A percentile compares a stretch with the other conserved stretches of the same genome.
Evolutionary conservation across 2,888 invertebrate genomes (phyloP).

Genomic region (Strigamia maritima): DNA sequence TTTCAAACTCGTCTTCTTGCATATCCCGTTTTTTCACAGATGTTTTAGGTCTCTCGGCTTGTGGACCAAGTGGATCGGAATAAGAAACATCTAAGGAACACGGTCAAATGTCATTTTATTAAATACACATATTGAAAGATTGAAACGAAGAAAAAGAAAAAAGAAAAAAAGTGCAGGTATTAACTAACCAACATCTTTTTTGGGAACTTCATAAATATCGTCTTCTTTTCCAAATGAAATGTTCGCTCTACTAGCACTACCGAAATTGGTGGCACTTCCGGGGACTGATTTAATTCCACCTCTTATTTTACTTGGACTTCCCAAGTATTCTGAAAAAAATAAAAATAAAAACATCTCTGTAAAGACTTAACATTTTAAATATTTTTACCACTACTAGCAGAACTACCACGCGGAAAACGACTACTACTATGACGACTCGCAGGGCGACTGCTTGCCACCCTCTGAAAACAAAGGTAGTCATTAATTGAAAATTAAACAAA

Average conservation of each 20-base stretch:
- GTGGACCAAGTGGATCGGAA: conserved; percentile 55
- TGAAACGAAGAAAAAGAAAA: too few species aligned
- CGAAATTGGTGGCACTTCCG: conserved; percentile 34
- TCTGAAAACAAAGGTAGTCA: conserved; percentile 26
- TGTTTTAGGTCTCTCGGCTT: conserved; percentile 54
- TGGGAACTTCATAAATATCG: conserved; percentile 18
- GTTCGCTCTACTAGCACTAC: neutral
- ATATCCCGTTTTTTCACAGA: conserved; percentile 50
- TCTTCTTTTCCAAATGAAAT: conserved; percentile 37
- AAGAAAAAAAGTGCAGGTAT: neutral
- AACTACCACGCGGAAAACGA: conserved; percentile 31
- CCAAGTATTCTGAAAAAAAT: conserved; percentile 6
- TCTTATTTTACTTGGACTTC: conserved; percentile 15
- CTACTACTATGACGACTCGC: conserved; percentile 44
- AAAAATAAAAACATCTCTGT: neutral
- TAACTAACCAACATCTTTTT: conserved; percentile 35
- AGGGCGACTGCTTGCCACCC: conserved; percentile 44
- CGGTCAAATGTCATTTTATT: neutral
- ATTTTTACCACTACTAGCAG: conserved; percentile 38
- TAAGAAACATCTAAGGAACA: conserved; percentile 49
- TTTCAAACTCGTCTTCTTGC: conserved; percentile 66
- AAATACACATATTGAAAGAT: too few species aligned
- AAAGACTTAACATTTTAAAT: neutral
- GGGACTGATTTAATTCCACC: conserved; percentile 36
- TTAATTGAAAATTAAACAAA: neutral